Evolutionary conservation across 2,888 invertebrate genomes (phyloP).

Genomic region (Aphrophora alni): DNA sequence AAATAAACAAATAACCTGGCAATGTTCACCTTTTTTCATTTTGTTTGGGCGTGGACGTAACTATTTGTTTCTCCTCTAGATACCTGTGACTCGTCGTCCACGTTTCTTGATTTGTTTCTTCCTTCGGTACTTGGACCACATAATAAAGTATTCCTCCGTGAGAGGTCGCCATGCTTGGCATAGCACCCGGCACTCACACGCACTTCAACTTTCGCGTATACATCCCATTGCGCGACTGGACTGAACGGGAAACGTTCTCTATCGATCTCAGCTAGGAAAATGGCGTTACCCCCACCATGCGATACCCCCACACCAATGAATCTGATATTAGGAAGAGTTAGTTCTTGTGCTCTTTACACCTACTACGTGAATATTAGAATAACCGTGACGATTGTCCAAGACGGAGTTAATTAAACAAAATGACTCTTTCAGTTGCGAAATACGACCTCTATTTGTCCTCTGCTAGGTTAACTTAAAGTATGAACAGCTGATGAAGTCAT

Average conservation of each 20-base stretch:
- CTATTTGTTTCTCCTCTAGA: slow-evolving; percentile 35
- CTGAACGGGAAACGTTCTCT: not conserved
- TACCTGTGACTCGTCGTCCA: slow-evolving; percentile 29
- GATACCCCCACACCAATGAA: not conserved
- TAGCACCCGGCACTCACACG: slow-evolving; percentile 3
- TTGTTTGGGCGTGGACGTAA: slow-evolving; percentile 23
- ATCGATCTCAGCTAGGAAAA: not conserved
- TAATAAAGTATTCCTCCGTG: slow-evolving; percentile 75
- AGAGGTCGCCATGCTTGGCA: slow-evolving; percentile 49
- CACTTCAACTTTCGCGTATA: not conserved
- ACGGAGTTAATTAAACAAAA: not conserved
- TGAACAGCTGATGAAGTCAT: not conserved
- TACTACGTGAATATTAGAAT: not conserved
- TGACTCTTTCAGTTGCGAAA: not conserved
- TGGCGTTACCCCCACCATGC: not conserved
- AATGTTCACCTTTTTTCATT: not conserved
- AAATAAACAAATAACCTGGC: not conserved
- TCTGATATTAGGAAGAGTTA: not conserved
- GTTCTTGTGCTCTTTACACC: slow-evolving; percentile 2
- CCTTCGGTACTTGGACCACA: slow-evolving; percentile 69
- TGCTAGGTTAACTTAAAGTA: not conserved
- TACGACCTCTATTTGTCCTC: not conserved
- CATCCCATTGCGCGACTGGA: not conserved
- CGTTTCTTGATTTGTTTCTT: slow-evolving; percentile 38
- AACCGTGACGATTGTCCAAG: not conserved